Evolutionary conservation across 92 coral and sea anemone genomes (phyloP).

Genomic region (Phenganax subtilis): DNA sequence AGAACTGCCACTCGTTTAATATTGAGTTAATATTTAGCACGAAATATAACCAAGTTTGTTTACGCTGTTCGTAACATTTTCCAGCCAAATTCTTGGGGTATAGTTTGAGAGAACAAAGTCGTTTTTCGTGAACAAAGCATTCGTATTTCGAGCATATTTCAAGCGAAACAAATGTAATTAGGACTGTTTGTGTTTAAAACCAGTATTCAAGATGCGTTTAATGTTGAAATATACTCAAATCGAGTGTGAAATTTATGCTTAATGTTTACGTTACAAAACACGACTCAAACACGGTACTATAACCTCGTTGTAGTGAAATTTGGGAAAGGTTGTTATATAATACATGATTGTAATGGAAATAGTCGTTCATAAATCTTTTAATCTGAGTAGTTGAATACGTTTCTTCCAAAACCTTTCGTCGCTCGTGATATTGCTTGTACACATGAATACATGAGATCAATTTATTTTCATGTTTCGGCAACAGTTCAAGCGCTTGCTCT

Average conservation of each 20-base stretch:
- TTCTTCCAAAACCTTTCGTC: too few species aligned
- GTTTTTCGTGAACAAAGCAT: background rate
- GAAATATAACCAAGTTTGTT: background rate
- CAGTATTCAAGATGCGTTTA: conserved; percentile 16
- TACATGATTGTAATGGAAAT: too few species aligned
- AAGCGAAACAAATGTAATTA: conserved; percentile 10
- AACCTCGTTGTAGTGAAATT: too few species aligned
- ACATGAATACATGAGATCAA: too few species aligned
- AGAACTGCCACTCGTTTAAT: background rate
- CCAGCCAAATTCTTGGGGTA: background rate
- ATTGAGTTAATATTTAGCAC: background rate
- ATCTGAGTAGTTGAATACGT: too few species aligned
- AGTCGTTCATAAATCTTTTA: too few species aligned
- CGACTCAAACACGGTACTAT: background rate
- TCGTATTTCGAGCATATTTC: background rate
- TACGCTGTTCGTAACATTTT: conserved; percentile 1
- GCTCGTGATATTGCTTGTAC: too few species aligned
- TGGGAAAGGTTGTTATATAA: too few species aligned
- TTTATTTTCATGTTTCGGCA: too few species aligned
- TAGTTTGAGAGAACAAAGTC: background rate
- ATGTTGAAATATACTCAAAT: conserved; percentile 14
- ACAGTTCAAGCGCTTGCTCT: too few species aligned
- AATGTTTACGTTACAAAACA: background rate
- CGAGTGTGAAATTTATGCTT: conserved; percentile 19
- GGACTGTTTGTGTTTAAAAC: conserved; percentile 6